Base-by-base conservation (phyloP, 2,797 vertebrate species). In the Gobio occitaniae region DNA sequence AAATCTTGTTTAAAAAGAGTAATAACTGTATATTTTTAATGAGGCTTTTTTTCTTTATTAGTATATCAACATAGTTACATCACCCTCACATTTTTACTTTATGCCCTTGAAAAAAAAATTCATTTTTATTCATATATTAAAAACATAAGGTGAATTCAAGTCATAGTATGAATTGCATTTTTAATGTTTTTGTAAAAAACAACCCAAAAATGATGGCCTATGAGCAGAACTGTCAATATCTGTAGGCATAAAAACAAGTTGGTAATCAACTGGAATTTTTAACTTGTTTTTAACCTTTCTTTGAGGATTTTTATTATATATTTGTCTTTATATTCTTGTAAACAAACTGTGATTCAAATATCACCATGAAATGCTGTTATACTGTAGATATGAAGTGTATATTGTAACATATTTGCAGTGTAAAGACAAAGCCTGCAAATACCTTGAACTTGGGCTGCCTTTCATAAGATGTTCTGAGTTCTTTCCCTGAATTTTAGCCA, bases 391-490 rank as follows among this genome's bases (percentile, higher is more conserved):
- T 21, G 3, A 61, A 19, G 4, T 75, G 2, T 59, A 80, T 50
- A 70, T 36, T 50, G 52, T 15, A 36, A 54, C 36, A 66, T 38
- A 56, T 21, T 76, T 66, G 10, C 21, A 41, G 21, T 17, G 16
- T 21, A 54, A 19, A 74, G 6, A 56, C 17, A 65, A 65, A 68
- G 9, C 9, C 21, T 32, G 59, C 21, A 82, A 77, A 84, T 96
- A 99, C 97, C 97, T 98, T 88, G 92, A 89, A 90, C 94, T 94
- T 91, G 96, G 95, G 92, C 95, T 97, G 91, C 93, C 93, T 88
- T 95, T 95, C 81, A 94, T 92, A 65, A 92, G 91, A 89, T 96
- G 87, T 89, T 94, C 94, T 78, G 93, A 91, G 89, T 90, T 95
- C 91, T 94, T 94, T 92, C 97, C 96, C 89, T 96, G 93, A 93